phyloP scores from a whole-genome alignment of 2,888 invertebrate species.

The Panzeria rudis region DNA sequence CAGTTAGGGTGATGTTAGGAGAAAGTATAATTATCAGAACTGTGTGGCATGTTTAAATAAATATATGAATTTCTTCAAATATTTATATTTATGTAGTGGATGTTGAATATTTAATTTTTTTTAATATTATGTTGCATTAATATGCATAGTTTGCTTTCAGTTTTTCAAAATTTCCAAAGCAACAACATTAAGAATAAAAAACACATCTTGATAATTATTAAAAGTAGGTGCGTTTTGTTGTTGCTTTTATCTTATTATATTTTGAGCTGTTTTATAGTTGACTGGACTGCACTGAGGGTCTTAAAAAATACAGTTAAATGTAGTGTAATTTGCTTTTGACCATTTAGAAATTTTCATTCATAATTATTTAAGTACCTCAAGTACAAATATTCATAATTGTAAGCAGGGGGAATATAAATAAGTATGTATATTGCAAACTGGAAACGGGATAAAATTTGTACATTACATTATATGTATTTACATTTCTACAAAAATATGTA shows the following conservation, averaged over 20 bases:
- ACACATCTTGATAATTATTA: constrained; percentile 42
- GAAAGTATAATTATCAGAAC: not conserved
- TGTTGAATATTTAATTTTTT: constrained; percentile 39
- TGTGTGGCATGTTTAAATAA: not conserved
- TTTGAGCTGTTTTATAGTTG: not conserved
- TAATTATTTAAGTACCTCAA: constrained; percentile 44
- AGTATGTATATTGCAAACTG: not conserved
- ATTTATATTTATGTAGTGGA: not conserved
- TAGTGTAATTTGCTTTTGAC: constrained; percentile 22
- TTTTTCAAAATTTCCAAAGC: not conserved
- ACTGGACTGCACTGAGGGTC: not conserved
- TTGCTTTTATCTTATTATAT: constrained; percentile 10
- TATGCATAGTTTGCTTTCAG: not conserved
- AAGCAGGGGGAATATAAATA: not conserved
- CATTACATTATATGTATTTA: not conserved
- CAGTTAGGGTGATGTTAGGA: too few species aligned
- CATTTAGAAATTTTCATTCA: constrained; percentile 38
- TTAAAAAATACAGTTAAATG: constrained; percentile 2
- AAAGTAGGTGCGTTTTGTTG: constrained; percentile 44
- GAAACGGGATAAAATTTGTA: not conserved
- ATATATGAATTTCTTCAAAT: not conserved
- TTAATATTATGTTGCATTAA: constrained; percentile 39
- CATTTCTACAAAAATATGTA: too few species aligned
- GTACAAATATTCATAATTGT: not conserved
- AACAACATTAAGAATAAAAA: not conserved